Evolutionary conservation across 2,888 invertebrate genomes (phyloP), one percentile per base, ranked within the genome.

Genomic region (Keiferia lycopersicella): DNA sequence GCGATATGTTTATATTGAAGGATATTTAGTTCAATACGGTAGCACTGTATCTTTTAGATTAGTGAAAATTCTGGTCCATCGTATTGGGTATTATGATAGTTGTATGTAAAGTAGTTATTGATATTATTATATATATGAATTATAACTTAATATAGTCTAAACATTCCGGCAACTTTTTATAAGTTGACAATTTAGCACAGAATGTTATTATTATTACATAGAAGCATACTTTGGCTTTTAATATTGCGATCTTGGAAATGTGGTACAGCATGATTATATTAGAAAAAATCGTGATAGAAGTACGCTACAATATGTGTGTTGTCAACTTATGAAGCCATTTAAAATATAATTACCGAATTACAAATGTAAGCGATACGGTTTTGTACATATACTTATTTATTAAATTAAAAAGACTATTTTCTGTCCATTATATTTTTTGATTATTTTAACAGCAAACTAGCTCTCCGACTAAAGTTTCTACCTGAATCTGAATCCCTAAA

Each of bases 361-460:
- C 62, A 30, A 18, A 63, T 65, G 63, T 65, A 48, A 66, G 62
- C 64, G 30, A 60, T 64, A 65, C 65, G 65, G 66, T 76, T 78
- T 77, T 77, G 79, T 79, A 77, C 76, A 72, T 26, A 26, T 26
- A 26, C 26, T 26, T 70, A 75, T 74, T 75, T 81, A 80, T 76
- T 69, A 77, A 53, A 85, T 79, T 78, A 34, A 83, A 86, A 84
- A 83, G 73, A 71, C 78, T 84, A 82, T 83, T 83, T 83, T 84
- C 79, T 74, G 79, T 83, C 81, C 70, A 67, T 70, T 34, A 56
- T 30, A 56, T 30, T 2, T 30, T 56, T 4, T 34, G 3, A 34
- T 56, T 56, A 56, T 56, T 53, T 7, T 30, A 26, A 50, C 50
- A 56, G 22, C 16, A 51, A 22, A 51, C 1, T 8, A 16, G 3